A percentile compares a stretch with the other conserved stretches of the same genome.
Conservation (phyloP, 1,140 invertebrate genomes). For the Streblospio benedicti region DNA sequence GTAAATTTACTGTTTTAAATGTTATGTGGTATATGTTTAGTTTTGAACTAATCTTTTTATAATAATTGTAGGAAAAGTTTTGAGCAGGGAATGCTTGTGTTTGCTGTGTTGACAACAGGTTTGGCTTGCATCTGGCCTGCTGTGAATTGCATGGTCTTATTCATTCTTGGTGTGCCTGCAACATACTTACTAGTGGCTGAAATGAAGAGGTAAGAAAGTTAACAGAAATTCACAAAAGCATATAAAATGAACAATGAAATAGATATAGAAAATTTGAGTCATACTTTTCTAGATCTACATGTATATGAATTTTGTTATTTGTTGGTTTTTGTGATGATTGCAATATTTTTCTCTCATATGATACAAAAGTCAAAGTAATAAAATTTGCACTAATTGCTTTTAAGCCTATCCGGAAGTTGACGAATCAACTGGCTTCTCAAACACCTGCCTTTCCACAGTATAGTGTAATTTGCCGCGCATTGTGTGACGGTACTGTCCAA, state of each 20-base stretch:
- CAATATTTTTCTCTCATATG: constrained; percentile 18
- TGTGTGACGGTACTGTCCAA: no score
- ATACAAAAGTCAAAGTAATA: no score
- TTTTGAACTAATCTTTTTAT: background rate
- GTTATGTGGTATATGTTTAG: constrained; percentile 6
- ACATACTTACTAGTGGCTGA: constrained; percentile 59
- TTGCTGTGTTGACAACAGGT: constrained; percentile 57
- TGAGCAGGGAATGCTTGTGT: constrained; percentile 37
- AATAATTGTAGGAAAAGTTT: constrained; percentile 16
- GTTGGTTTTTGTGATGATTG: constrained; percentile 3
- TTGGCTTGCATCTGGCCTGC: constrained; percentile 63
- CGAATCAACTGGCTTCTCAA: no score
- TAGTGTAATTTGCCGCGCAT: no score
- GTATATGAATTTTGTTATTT: background rate
- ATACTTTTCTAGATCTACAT: background rate
- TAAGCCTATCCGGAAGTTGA: no score
- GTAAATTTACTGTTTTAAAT: background rate
- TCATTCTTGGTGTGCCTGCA: constrained; percentile 63
- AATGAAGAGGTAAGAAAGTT: constrained; percentile 54
- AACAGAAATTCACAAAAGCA: no score
- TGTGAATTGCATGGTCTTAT: constrained; percentile 68
- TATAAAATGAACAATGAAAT: no score
- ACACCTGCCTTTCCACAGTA: no score
- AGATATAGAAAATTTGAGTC: no score
- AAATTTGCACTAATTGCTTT: no score